Evolutionary conservation across 30 jellyfish, hydroid and myxozoan genomes (phyloP).

Genomic region (Turritopsis rubra): DNA sequence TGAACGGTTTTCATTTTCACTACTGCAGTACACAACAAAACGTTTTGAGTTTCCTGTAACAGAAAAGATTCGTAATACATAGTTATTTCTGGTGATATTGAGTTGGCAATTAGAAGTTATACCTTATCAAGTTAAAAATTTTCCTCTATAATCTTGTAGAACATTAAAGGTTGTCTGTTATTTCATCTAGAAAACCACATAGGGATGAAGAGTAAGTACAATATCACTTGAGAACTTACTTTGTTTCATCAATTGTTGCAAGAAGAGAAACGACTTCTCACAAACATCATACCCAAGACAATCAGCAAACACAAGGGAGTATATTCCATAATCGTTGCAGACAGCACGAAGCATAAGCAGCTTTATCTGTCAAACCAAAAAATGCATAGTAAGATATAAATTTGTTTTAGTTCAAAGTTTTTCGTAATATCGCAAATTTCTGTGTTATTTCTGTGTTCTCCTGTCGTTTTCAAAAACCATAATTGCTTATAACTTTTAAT

Average conservation of each 20-base stretch:
- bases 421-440: too few species aligned
- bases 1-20: constrained; percentile 55
- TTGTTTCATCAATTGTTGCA: constrained; percentile 20
- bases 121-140: too few species aligned
- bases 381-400: too few species aligned
- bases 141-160: too few species aligned
- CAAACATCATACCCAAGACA: background rate
- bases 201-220: background rate
- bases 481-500: too few species aligned
- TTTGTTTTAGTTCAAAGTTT: too few species aligned
- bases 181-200: too few species aligned
- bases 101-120: too few species aligned
- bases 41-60: constrained; percentile 12
- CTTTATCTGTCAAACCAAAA: constrained; percentile 13
- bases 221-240: background rate
- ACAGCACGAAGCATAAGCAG: constrained; percentile 30
- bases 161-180: too few species aligned
- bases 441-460: too few species aligned
- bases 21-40: constrained; percentile 48
- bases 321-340: constrained; percentile 8
- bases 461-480: too few species aligned
- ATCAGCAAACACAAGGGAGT: constrained; percentile 19
- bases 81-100: too few species aligned
- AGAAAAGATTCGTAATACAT: background rate
- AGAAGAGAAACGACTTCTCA: constrained; percentile 4